Evolutionary conservation across 2,888 invertebrate species (phyloP), one percentile per base, ranked within the genome.

Genomic region (Sesia apiformis): DNA sequence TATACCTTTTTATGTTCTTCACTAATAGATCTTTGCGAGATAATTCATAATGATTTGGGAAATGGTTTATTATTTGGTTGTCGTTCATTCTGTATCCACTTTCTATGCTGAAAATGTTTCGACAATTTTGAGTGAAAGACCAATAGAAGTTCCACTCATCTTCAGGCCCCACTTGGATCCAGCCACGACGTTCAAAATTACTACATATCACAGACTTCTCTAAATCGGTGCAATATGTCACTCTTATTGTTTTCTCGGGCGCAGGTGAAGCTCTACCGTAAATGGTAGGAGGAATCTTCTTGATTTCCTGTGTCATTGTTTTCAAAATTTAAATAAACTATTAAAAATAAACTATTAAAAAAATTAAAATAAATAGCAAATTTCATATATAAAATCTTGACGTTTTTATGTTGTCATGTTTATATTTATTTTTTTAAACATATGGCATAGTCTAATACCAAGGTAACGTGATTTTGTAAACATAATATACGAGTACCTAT

Each of bases 1-100:
- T 91, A 77, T 98, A 98, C 40, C 98, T 89, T 78, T 98, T 98
- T 52, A 98, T 97, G 75, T 98, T 98, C 84, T 97, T 98, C 52
- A 98, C 97, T 62, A 99, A 90, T 55, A 98, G 90, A 90, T 99
- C 99, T 83, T 99, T 99, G 7, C 99, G 91, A 0, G 98, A 97
- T 54, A 98, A 86, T 78, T 98, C 98, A 72, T 97, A 96, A 72
- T 96, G 96, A 77, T 96, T 97, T 2, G 97, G 96, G 75, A 96
- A 97, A 76, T 97, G 97, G 81, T 96, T 97, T 55, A 97, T 96
- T 41, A 95, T 91, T 79, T 96, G 96, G 84, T 95, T 94, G 77
- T 96, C 96, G 62, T 93, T 93, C 92, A 97, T 93, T 60, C 96
- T 90, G 79, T 96, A 96, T 5, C 96, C 96, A 72, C 93, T 94